These are phyloP conservation scores for Cantharis rustica DNA, from an alignment of 2,888 invertebrate species.

Conservation along the genomic window DNA sequence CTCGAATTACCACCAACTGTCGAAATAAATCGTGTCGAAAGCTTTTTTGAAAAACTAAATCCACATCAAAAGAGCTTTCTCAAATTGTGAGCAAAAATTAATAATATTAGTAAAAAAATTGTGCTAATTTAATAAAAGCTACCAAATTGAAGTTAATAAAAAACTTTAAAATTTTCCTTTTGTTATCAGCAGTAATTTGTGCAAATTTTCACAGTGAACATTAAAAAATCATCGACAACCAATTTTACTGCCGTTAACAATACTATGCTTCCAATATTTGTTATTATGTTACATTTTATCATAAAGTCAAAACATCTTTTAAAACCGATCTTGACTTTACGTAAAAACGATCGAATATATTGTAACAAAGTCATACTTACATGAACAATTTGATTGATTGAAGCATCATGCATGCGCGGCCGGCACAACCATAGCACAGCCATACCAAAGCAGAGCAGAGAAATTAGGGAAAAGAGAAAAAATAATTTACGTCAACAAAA, in stretches of 20 bases:
- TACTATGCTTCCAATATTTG: conserved; percentile 4
- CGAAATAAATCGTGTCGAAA: conserved; percentile 14
- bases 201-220: conserved; percentile 15
- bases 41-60: background rate
- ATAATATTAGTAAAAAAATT: background rate
- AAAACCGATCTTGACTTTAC: conserved; percentile 3
- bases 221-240: background rate
- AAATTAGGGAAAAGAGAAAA: conserved; percentile 77
- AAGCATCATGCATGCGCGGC: conserved; percentile 78
- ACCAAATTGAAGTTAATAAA: background rate
- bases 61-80: conserved; percentile 4
- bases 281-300: conserved; percentile 16
- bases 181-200: conserved; percentile 11
- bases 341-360: conserved; percentile 37
- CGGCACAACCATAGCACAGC: conserved; percentile 82
- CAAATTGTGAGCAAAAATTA: background rate
- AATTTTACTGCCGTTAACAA: conserved; percentile 6
- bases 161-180: background rate
- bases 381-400: conserved; percentile 72
- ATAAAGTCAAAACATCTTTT: conserved; percentile 16
- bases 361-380: conserved; percentile 65
- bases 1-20: conserved; percentile 29
- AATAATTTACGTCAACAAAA: conserved; percentile 73
- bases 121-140: conserved; percentile 4
- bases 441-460: conserved; percentile 79